A percentile compares a stretch with the other conserved stretches of the same genome.
Conservation (phyloP, 1,140 invertebrate genomes). For the Penaeus indicus region DNA sequence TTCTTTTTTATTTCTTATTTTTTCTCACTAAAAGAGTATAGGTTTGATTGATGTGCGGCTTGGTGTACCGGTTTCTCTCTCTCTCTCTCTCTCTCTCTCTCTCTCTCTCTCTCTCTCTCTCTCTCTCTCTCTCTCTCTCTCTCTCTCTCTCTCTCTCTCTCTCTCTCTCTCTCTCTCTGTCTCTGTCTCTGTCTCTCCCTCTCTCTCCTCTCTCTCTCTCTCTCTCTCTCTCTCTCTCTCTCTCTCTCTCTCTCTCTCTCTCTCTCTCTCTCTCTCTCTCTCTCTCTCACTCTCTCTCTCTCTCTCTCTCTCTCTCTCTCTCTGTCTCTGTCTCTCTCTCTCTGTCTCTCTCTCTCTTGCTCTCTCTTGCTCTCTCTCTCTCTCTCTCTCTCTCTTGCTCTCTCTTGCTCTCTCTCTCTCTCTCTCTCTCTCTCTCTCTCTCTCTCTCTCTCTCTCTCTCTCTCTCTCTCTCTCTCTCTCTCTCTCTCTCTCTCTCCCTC, state of each 20-base stretch:
- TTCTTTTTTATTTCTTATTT: too few species aligned
- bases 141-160: background rate
- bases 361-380: background rate
- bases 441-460: background rate
- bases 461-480: too few species aligned
- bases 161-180: background rate
- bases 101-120: too few species aligned
- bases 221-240: background rate
- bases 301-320: background rate
- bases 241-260: background rate
- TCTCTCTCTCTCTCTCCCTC: conserved; percentile 19
- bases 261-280: background rate
- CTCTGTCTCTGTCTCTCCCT: conserved; percentile 1
- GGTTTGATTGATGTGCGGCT: background rate
- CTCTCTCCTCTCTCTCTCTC: background rate
- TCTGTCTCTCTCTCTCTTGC: background rate
- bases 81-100: conserved; percentile 9
- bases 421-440: too few species aligned
- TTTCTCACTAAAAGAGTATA: too few species aligned
- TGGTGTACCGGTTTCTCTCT: background rate
- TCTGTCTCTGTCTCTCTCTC: too few species aligned
- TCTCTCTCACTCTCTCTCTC: background rate
- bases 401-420: background rate
- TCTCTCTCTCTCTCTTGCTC: conserved; percentile 19
- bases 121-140: too few species aligned